Conservation (phyloP, 1,140 invertebrate genomes). For the Wasmannia auropunctata region DNA sequence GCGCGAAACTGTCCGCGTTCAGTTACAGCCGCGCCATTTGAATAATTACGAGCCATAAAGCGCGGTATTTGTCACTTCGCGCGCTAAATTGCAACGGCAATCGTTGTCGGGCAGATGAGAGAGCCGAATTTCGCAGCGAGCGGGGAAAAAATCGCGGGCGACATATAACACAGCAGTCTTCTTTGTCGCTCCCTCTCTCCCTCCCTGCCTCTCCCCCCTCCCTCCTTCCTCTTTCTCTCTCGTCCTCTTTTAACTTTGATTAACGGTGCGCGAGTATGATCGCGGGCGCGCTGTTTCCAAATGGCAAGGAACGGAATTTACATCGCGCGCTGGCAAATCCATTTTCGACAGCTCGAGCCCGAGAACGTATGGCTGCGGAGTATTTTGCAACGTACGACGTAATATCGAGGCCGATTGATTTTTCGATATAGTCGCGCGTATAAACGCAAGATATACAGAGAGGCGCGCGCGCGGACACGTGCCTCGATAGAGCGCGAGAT, state of each 20-base stretch:
- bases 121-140: constrained; percentile 31
- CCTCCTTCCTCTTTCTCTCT: background rate
- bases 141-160: constrained; percentile 53
- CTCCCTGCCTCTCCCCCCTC: background rate
- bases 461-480: no score
- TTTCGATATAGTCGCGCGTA: constrained; percentile 20
- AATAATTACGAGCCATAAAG: constrained; percentile 67
- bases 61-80: constrained; percentile 51
- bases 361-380: constrained; percentile 59
- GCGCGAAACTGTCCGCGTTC: constrained; percentile 44
- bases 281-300: constrained; percentile 24
- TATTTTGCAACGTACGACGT: constrained; percentile 38
- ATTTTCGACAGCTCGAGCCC: constrained; percentile 46
- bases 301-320: constrained; percentile 61
- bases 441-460: background rate
- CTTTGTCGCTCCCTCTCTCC: constrained; percentile 21
- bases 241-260: constrained; percentile 50
- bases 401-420: constrained; percentile 58
- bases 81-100: constrained; percentile 43
- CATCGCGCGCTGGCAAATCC: constrained; percentile 48
- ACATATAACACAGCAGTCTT: background rate
- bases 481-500: no score
- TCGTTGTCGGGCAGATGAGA: constrained; percentile 42
- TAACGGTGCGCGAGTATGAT: constrained; percentile 43
- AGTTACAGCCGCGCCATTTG: constrained; percentile 55